phyloP scores from a whole-genome alignment of 2,888 invertebrate genomes.

The Drosophila glabriapex region DNA sequence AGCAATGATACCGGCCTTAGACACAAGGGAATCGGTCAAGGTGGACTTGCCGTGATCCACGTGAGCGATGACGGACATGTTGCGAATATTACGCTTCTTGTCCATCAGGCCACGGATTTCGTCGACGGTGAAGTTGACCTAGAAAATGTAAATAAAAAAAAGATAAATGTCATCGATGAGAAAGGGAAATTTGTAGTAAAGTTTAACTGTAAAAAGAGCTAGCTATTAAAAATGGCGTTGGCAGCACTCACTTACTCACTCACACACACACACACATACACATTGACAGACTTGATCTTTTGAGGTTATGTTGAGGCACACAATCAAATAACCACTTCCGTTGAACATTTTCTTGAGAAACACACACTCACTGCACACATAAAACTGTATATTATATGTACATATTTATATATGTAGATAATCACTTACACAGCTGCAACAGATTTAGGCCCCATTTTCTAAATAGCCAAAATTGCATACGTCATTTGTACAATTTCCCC shows the following conservation, averaged over 20 bases:
- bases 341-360: slow-evolving; percentile 29
- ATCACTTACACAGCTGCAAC: slow-evolving; percentile 18
- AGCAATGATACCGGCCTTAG: slow-evolving; percentile 99
- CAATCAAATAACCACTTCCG: slow-evolving; percentile 57
- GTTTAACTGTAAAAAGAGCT: slow-evolving; percentile 4
- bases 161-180: slow-evolving; percentile 65
- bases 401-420: slow-evolving; percentile 8
- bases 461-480: slow-evolving; percentile 74
- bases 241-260: slow-evolving; percentile 1
- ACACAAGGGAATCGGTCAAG: slow-evolving; percentile 98
- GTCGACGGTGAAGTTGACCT: slow-evolving; percentile 99
- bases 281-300: slow-evolving; percentile 39
- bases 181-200: not conserved
- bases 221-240: slow-evolving; percentile 75
- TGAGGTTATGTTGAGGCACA: slow-evolving; percentile 67
- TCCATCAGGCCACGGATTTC: slow-evolving; percentile 99
- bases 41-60: slow-evolving; percentile 99
- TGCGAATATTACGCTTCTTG: slow-evolving; percentile 99
- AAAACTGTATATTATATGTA: slow-evolving; percentile 6
- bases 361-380: slow-evolving; percentile 8
- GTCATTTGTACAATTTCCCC: slow-evolving; percentile 61
- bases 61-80: slow-evolving; percentile 99
- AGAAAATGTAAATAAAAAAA: slow-evolving; percentile 40
- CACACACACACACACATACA: slow-evolving; percentile 22
- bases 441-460: slow-evolving; percentile 21